Percentiles rank a stretch among this genome's conserved stretches.
phyloP scores from a whole-genome alignment of 2,113 vertebrate species.

The Ictidomys tridecemlineatus region DNA sequence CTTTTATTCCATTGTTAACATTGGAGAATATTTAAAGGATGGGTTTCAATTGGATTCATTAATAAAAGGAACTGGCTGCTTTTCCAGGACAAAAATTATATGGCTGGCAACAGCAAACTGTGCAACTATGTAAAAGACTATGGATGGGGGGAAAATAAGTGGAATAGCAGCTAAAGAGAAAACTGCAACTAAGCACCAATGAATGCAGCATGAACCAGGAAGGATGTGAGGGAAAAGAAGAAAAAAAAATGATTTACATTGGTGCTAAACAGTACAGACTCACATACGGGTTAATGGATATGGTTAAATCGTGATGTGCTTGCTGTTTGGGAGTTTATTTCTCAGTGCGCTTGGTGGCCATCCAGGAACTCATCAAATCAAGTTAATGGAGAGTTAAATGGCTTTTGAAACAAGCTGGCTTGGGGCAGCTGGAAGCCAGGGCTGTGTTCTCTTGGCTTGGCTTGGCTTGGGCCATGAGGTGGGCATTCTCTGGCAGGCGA shows the following conservation, averaged over 20 bases:
- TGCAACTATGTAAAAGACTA: not conserved
- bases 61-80: conserved; percentile 14
- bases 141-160: not conserved
- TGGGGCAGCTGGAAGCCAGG: conserved; percentile 11
- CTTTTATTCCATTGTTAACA: conserved; percentile 4
- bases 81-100: conserved; percentile 34
- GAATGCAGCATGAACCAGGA: not conserved
- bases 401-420: conserved; percentile 62
- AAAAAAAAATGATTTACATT: not conserved
- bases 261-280: not conserved
- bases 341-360: conserved; percentile 37
- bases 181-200: not conserved
- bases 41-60: not conserved
- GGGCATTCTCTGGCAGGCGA: not conserved
- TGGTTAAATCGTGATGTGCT: not conserved
- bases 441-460: not conserved
- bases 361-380: conserved; percentile 71
- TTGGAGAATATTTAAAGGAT: conserved; percentile 27
- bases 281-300: not conserved
- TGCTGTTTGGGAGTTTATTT: conserved; percentile 6
- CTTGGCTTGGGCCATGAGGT: not conserved
- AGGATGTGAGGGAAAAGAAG: not conserved
- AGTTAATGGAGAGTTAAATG: conserved; percentile 76
- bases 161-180: not conserved
- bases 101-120: not conserved